phyloP scores from a whole-genome alignment of 2,888 invertebrate genomes.

The Koerneria pararmatus region DNA sequence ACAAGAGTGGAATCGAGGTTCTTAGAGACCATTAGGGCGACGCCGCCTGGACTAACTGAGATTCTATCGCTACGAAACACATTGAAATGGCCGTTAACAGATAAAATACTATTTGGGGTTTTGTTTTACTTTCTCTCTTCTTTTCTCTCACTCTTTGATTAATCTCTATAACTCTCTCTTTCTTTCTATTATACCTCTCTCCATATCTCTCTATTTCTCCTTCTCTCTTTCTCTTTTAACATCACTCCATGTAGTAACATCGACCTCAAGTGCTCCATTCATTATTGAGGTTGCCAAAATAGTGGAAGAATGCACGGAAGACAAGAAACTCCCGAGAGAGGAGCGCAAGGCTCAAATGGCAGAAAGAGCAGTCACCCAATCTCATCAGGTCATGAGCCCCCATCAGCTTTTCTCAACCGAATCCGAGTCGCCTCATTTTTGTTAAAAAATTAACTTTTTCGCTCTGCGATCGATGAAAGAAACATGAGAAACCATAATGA shows the following conservation, averaged over 20 bases:
- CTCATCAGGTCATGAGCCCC: slow-evolving; percentile 36
- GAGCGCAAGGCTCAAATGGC: slow-evolving; percentile 65
- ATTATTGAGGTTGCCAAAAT: slow-evolving; percentile 63
- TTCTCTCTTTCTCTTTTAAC: slow-evolving; percentile 1
- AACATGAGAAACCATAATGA: no score
- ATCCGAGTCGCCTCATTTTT: no score
- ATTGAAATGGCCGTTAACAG: no score
- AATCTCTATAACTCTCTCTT: not conserved
- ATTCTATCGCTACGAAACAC: no score
- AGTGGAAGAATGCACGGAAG: slow-evolving; percentile 66
- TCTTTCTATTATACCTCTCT: not conserved
- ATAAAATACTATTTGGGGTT: no score
- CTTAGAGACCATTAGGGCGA: no score
- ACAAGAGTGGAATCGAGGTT: no score
- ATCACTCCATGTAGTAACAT: not conserved
- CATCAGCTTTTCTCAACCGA: not conserved
- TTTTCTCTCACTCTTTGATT: not conserved
- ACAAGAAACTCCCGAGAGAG: slow-evolving; percentile 70
- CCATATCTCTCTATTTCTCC: slow-evolving; percentile 19
- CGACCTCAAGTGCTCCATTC: not conserved
- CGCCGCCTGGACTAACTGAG: no score
- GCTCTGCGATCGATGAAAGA: no score
- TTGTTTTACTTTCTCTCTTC: no score
- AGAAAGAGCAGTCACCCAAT: slow-evolving; percentile 41
- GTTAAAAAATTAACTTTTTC: no score